A percentile compares a stretch with the other conserved stretches of the same genome.
Conservation (phyloP, 2,888 invertebrate genomes). For the Phlogophora meticulosa region DNA sequence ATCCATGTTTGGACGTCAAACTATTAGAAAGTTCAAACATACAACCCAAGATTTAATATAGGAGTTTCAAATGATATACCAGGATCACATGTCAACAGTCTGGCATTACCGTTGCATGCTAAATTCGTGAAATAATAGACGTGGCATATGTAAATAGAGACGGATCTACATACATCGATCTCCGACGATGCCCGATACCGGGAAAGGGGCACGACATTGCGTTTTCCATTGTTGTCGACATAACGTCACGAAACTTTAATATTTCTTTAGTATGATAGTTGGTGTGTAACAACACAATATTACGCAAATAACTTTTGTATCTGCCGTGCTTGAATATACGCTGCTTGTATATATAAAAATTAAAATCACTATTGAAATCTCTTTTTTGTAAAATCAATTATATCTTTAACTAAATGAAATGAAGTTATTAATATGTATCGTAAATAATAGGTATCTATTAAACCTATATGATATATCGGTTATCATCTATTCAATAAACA, state of each 20-base stretch:
- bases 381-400: no score
- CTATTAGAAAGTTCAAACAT: conserved; percentile 60
- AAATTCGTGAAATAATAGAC: conserved; percentile 87
- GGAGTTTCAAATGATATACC: conserved; percentile 65
- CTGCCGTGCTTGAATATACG: no score
- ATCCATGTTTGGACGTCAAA: conserved; percentile 52
- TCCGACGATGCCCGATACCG: conserved; percentile 79
- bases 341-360: no score
- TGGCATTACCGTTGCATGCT: conserved; percentile 74
- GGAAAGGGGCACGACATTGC: conserved; percentile 76
- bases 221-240: conserved; percentile 74
- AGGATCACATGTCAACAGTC: conserved; percentile 58
- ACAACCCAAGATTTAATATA: conserved; percentile 60
- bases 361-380: no score
- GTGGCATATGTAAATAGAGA: conserved; percentile 85
- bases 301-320: no score
- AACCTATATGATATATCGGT: no score
- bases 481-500: no score
- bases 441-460: no score
- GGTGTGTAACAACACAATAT: no score
- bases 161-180: conserved; percentile 89
- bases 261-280: neutral
- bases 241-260: neutral
- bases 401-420: no score
- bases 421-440: no score